These are phyloP conservation scores for Thereva nobilitata DNA, from an alignment of 2,888 invertebrate genomes.

Conservation along the genomic window DNA sequence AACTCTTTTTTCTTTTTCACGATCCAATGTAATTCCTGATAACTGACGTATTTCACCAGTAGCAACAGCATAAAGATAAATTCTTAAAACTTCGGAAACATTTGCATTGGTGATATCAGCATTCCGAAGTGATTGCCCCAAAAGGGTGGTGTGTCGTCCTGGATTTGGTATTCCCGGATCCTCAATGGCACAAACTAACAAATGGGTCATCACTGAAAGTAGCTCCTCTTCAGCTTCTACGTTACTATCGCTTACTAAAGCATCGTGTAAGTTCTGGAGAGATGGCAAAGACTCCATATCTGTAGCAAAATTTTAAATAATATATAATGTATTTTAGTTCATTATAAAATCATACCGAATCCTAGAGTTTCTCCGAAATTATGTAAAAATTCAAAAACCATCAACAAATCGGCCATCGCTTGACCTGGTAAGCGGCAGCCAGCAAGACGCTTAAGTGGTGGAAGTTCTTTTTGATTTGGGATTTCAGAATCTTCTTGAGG, in stretches of 20 bases:
- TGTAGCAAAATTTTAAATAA: slow-evolving; percentile 48
- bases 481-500: slow-evolving; percentile 91
- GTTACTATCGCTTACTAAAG: slow-evolving; percentile 74
- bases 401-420: slow-evolving; percentile 88
- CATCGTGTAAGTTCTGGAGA: slow-evolving; percentile 83
- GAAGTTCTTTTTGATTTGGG: slow-evolving; percentile 72
- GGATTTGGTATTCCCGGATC: slow-evolving; percentile 92
- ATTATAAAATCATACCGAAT: slow-evolving; percentile 69
- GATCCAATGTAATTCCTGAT: slow-evolving; percentile 78
- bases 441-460: slow-evolving; percentile 74
- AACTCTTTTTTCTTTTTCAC: slow-evolving; percentile 77
- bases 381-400: slow-evolving; percentile 95
- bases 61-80: slow-evolving; percentile 88
- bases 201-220: slow-evolving; percentile 83
- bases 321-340: slow-evolving; percentile 2
- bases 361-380: slow-evolving; percentile 95
- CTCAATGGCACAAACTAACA: slow-evolving; percentile 90
- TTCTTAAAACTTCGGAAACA: slow-evolving; percentile 86
- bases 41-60: slow-evolving; percentile 83
- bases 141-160: slow-evolving; percentile 82
- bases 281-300: slow-evolving; percentile 87
- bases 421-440: slow-evolving; percentile 81
- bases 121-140: slow-evolving; percentile 86
- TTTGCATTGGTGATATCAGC: slow-evolving; percentile 91
- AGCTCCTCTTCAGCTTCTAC: slow-evolving; percentile 83